These are phyloP conservation scores for Hippoglossus stenolepis DNA, from an alignment of 2,113 vertebrate species.

Conservation along the genomic window DNA sequence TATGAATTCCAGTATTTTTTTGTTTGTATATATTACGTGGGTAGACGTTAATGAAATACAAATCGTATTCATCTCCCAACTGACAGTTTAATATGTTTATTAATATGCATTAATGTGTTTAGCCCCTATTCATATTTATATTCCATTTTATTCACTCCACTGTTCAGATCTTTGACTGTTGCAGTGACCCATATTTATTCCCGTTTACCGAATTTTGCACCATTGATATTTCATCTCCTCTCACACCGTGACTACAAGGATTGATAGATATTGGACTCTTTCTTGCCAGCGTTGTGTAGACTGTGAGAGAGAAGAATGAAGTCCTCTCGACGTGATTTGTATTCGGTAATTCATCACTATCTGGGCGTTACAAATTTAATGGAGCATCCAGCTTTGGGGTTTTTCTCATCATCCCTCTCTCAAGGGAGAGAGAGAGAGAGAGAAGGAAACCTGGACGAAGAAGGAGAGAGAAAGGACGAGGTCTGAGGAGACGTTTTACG, in stretches of 20 bases:
- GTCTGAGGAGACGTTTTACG: neutral
- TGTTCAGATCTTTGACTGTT: constrained; percentile 16
- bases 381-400: constrained; percentile 39
- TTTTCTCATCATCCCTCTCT: constrained; percentile 22
- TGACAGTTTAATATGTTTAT: neutral
- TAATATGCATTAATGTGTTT: neutral
- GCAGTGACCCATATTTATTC: constrained; percentile 43
- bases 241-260: constrained; percentile 35
- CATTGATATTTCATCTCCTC: constrained; percentile 55
- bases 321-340: constrained; percentile 35
- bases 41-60: neutral
- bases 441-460: constrained; percentile 8
- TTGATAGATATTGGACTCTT: constrained; percentile 37
- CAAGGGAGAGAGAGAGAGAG: neutral
- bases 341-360: constrained; percentile 40
- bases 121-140: neutral
- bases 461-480: neutral
- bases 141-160: constrained; percentile 24
- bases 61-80: neutral
- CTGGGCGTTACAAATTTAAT: constrained; percentile 47
- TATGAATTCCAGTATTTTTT: too few species aligned
- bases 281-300: constrained; percentile 23
- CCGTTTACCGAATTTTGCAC: constrained; percentile 36
- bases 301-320: constrained; percentile 32
- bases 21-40: neutral